Percentiles rank a stretch among this genome's conserved stretches.
Evolutionary conservation across 2,797 vertebrate species (phyloP).

Genomic region (Malurus leucopterus): DNA sequence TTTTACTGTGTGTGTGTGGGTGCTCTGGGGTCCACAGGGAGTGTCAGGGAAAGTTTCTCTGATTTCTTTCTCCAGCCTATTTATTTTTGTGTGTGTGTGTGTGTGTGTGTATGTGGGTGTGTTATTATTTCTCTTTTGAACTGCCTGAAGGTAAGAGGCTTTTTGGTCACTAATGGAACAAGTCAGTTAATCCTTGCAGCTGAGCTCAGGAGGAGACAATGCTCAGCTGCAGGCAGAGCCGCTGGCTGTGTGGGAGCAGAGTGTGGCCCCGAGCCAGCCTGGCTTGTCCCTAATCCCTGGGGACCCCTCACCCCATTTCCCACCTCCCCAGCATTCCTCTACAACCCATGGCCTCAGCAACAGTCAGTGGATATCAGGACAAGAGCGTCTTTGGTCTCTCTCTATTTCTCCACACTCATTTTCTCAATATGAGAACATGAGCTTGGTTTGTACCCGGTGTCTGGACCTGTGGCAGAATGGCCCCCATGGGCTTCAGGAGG

Average conservation of each 20-base stretch:
- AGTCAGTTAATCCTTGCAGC: neutral
- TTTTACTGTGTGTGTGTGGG: neutral
- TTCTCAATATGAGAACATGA: neutral
- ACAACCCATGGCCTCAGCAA: accelerated
- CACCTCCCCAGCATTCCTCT: neutral
- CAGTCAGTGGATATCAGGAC: neutral
- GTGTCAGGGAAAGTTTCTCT: neutral
- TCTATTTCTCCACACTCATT: neutral
- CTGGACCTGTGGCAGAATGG: neutral
- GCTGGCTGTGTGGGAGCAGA: neutral
- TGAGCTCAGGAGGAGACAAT: neutral
- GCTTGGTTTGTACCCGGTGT: neutral
- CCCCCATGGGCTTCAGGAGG: accelerated
- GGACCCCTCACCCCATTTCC: neutral
- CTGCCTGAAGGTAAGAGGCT: neutral
- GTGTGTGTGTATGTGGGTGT: neutral
- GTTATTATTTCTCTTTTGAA: neutral
- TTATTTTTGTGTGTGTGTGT: neutral
- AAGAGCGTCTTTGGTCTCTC: neutral
- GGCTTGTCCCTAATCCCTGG: neutral
- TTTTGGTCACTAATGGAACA: constrained; percentile 12
- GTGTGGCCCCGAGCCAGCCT: neutral
- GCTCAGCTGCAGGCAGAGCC: neutral
- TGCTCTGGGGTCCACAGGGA: neutral
- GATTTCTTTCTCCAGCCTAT: neutral